Evolutionary conservation across 2,888 invertebrate species (phyloP).

Genomic region (Stictocephala bisonia): DNA sequence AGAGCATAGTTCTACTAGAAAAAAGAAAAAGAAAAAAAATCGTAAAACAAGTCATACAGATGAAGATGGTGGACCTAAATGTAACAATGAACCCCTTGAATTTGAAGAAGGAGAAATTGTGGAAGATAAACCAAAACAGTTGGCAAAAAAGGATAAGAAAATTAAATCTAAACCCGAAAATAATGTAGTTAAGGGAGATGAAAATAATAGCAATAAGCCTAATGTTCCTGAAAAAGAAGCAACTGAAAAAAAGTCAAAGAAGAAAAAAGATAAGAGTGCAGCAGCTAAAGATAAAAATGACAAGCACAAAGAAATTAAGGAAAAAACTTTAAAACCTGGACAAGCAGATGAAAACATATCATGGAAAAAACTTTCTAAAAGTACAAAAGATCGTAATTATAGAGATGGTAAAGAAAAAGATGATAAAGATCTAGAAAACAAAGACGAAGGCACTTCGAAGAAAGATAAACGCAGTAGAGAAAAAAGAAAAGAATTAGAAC

Average conservation of each 20-base stretch:
- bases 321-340: conserved; percentile 43
- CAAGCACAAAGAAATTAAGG: conserved; percentile 55
- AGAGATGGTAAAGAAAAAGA: conserved; percentile 71
- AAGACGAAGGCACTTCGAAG: conserved; percentile 63
- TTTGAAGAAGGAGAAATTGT: conserved; percentile 65
- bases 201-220: conserved; percentile 61
- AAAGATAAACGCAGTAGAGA: conserved; percentile 68
- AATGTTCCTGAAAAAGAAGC: conserved; percentile 55
- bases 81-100: conserved; percentile 59
- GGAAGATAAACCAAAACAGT: conserved; percentile 59
- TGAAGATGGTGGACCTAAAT: conserved; percentile 63
- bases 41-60: conserved; percentile 63
- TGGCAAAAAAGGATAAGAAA: conserved; percentile 52
- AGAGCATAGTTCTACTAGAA: conserved; percentile 16
- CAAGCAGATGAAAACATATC: conserved; percentile 58
- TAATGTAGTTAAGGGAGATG: conserved; percentile 72
- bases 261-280: conserved; percentile 61
- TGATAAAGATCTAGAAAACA: conserved; percentile 61
- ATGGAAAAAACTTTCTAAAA: conserved; percentile 86
- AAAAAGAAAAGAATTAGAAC: conserved; percentile 81
- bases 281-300: conserved; percentile 59
- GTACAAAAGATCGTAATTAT: conserved; percentile 81
- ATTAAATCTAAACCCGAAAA: conserved; percentile 60
- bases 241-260: conserved; percentile 51
- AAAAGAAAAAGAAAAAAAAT: conserved; percentile 57